Evolutionary conservation across 2,797 vertebrate genomes (phyloP).

Genomic region (Serranus cabrilla): DNA sequence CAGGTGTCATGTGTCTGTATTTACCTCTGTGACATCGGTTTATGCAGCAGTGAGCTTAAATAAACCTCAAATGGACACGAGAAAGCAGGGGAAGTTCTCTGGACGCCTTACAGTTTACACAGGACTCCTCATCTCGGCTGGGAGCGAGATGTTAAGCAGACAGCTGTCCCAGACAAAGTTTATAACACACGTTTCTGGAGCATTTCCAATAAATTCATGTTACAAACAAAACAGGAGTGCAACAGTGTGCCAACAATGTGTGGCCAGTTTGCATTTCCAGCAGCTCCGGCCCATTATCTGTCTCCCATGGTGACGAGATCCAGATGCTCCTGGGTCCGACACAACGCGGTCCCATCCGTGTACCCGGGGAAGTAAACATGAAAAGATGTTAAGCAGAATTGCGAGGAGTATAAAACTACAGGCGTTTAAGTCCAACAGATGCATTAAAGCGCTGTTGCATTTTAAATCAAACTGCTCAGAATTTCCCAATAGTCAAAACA

Average conservation of each 20-base stretch:
- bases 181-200: constrained; percentile 62
- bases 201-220: constrained; percentile 56
- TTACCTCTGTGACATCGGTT: constrained; percentile 67
- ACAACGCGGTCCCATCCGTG: constrained; percentile 43
- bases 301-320: constrained; percentile 62
- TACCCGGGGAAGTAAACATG: constrained; percentile 71
- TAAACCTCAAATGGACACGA: constrained; percentile 60
- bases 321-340: constrained; percentile 65
- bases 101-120: constrained; percentile 64
- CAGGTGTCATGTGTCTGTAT: constrained; percentile 67
- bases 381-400: constrained; percentile 70
- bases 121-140: constrained; percentile 32
- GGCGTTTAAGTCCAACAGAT: constrained; percentile 42
- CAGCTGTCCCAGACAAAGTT: constrained; percentile 56
- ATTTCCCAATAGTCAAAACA: constrained; percentile 77
- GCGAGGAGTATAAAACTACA: constrained; percentile 40
- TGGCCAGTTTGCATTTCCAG: constrained; percentile 45
- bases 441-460: constrained; percentile 55
- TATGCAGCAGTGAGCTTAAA: constrained; percentile 69
- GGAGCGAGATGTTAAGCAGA: constrained; percentile 63
- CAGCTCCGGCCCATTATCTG: constrained; percentile 55
- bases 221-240: constrained; percentile 58
- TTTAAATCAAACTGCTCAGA: constrained; percentile 69
- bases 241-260: constrained; percentile 51
- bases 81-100: constrained; percentile 45